A percentile compares a stretch with the other conserved stretches of the same genome.
These are phyloP conservation scores for Peromyscus leucopus DNA, from an alignment of 2,113 vertebrate genomes.

Conservation along the genomic window DNA sequence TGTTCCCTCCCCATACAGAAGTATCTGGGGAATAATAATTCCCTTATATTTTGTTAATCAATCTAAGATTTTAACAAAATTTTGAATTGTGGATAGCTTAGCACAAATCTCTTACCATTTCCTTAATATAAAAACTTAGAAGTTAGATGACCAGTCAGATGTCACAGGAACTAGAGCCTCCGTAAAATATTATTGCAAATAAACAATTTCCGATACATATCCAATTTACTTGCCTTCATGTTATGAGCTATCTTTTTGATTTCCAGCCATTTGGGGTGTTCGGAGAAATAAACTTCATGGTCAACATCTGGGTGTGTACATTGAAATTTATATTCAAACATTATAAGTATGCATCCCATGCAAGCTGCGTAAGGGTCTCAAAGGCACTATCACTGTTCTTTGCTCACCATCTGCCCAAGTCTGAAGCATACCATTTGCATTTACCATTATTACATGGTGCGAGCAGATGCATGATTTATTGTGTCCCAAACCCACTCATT, in stretches of 20 bases:
- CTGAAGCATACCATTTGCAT: not conserved
- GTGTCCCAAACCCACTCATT: not conserved
- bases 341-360: not conserved
- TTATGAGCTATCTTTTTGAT: slow-evolving; percentile 15
- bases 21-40: not conserved
- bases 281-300: slow-evolving; percentile 36
- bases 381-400: not conserved
- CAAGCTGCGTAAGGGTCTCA: not conserved
- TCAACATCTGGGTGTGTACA: slow-evolving; percentile 30
- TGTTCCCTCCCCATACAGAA: not conserved
- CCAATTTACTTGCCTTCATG: not conserved
- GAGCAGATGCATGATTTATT: not conserved
- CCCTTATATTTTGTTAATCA: not conserved
- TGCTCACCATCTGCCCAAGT: not conserved
- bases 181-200: not conserved
- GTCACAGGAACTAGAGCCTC: not conserved
- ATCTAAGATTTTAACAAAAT: not conserved
- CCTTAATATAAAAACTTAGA: not conserved
- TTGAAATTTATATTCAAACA: not conserved
- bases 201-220: not conserved
- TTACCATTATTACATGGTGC: not conserved
- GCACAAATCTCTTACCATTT: not conserved
- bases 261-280: slow-evolving; percentile 41
- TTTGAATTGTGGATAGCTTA: not conserved
- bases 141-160: not conserved